Conservation (phyloP, 2,113 vertebrate species). For the Puma concolor region DNA sequence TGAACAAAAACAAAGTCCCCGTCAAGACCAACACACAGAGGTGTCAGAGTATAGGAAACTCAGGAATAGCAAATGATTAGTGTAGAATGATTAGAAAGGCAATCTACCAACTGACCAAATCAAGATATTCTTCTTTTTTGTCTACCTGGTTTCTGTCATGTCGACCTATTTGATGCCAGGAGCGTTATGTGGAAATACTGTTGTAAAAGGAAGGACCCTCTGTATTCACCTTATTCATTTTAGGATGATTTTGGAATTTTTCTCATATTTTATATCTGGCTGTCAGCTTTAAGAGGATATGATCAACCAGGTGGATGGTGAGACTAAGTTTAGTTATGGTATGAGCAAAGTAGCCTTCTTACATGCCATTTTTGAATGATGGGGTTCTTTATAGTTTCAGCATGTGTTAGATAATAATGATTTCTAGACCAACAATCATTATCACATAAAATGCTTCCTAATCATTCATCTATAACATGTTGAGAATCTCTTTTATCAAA, state of each 20-base stretch:
- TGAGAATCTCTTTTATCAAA: not conserved
- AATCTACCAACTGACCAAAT: not conserved
- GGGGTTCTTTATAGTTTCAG: not conserved
- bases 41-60: not conserved
- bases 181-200: conserved; percentile 8
- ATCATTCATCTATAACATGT: not conserved
- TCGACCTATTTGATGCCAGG: not conserved
- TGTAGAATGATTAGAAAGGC: not conserved
- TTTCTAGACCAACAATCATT: conserved; percentile 2
- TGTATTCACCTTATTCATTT: not conserved
- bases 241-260: conserved; percentile 39
- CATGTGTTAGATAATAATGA: not conserved
- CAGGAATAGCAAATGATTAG: not conserved
- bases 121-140: not conserved
- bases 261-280: conserved; percentile 49
- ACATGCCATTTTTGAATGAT: conserved; percentile 2
- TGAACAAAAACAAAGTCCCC: not conserved
- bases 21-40: not conserved
- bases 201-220: not conserved
- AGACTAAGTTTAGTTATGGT: conserved; percentile 18
- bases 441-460: not conserved
- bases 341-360: not conserved
- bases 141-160: not conserved
- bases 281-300: conserved; percentile 11
- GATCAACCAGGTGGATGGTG: not conserved